phyloP scores from a whole-genome alignment of 2,797 vertebrate genomes.

The Liasis olivaceus region DNA sequence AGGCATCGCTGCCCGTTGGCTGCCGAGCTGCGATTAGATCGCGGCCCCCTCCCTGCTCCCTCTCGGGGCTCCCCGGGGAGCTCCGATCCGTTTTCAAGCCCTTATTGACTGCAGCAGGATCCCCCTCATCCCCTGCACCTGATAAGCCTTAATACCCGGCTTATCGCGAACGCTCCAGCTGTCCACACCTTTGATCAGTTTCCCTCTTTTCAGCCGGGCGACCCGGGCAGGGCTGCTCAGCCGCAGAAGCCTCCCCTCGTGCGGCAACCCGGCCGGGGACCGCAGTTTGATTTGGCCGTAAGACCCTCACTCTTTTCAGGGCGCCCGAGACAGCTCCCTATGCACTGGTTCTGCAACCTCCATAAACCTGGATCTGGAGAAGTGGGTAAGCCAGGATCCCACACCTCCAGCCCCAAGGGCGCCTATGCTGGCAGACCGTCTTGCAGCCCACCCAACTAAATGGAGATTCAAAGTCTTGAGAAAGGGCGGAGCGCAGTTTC shows the following conservation, averaged over 20 bases:
- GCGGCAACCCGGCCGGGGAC: too few species aligned
- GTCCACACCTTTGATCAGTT: constrained; percentile 55
- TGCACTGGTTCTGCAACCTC: neutral
- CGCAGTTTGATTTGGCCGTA: neutral
- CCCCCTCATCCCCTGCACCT: constrained; percentile 39
- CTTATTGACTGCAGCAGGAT: constrained; percentile 52
- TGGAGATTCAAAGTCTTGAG: too few species aligned
- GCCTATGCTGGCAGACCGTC: neutral
- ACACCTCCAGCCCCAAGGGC: neutral
- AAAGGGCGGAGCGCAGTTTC: neutral
- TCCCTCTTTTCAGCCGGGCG: constrained; percentile 25
- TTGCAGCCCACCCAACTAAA: too few species aligned
- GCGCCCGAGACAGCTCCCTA: neutral
- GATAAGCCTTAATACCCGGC: constrained; percentile 47
- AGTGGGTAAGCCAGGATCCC: neutral
- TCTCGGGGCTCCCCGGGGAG: neutral
- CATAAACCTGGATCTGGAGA: neutral
- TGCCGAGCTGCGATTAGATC: constrained; percentile 11
- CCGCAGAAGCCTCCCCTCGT: neutral
- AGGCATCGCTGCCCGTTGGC: neutral
- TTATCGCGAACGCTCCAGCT: constrained; percentile 37
- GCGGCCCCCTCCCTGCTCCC: too few species aligned
- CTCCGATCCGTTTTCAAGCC: constrained; percentile 36
- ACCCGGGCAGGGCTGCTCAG: constrained; percentile 24
- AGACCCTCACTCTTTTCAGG: neutral